Conservation (phyloP, 1,140 invertebrate genomes). For the Anthonomus grandis region DNA sequence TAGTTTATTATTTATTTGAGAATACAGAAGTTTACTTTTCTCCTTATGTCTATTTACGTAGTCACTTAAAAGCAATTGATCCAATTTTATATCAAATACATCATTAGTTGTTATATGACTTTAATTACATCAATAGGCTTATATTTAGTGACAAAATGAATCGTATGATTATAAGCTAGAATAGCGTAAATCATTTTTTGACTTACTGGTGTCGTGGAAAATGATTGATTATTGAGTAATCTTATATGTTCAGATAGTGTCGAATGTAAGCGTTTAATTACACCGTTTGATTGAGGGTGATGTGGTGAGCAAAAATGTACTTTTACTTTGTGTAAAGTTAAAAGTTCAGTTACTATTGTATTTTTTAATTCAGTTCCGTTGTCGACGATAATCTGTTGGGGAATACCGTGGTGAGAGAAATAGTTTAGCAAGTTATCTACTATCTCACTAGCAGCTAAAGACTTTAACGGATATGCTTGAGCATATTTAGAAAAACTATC, state of each 20-base stretch:
- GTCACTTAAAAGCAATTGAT: too few species aligned
- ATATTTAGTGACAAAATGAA: not conserved
- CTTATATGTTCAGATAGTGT: constrained; percentile 37
- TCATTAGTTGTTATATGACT: constrained; percentile 29
- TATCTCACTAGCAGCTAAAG: constrained; percentile 16
- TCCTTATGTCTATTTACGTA: too few species aligned
- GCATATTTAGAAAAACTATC: constrained; percentile 20
- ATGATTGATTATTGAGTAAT: constrained; percentile 33
- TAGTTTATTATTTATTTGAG: too few species aligned
- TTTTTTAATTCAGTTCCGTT: constrained; percentile 36
- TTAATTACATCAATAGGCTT: constrained; percentile 7
- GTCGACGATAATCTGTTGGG: constrained; percentile 30
- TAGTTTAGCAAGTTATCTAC: constrained; percentile 27
- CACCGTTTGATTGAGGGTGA: constrained; percentile 42
- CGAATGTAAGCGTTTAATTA: constrained; percentile 36
- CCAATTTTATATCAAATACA: too few species aligned
- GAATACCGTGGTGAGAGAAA: constrained; percentile 29
- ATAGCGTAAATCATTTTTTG: constrained; percentile 1
- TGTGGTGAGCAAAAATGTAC: constrained; percentile 44
- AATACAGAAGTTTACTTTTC: too few species aligned
- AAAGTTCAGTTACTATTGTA: constrained; percentile 30
- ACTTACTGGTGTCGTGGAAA: constrained; percentile 21
- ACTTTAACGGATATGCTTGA: constrained; percentile 21
- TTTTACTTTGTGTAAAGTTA: constrained; percentile 36
- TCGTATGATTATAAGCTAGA: not conserved